A percentile compares a stretch with the other conserved stretches of the same genome.
These are phyloP conservation scores for Alviniconcha marisindica DNA, from an alignment of 1,140 invertebrate genomes.

Conservation along the genomic window DNA sequence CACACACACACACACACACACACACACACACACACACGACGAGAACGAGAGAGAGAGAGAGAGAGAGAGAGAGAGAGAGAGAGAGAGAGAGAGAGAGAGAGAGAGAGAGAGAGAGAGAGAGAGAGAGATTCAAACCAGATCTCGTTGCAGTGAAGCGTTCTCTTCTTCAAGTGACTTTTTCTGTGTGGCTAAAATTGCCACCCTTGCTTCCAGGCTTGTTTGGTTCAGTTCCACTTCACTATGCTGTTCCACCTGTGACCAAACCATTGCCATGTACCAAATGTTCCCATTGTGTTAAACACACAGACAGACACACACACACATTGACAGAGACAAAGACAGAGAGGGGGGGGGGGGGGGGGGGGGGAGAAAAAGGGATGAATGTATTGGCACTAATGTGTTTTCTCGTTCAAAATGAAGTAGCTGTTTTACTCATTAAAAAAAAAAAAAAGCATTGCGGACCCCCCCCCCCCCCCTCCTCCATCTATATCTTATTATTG, in stretches of 20 bases:
- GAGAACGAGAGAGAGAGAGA: constrained; percentile 7
- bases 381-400: not conserved
- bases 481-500: no score
- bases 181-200: not conserved
- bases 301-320: not conserved
- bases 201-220: not conserved
- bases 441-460: no score
- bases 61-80: not conserved
- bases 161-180: not conserved
- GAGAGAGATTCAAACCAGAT: not conserved
- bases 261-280: not conserved
- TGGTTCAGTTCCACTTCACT: no score
- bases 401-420: not conserved
- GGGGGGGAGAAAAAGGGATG: not conserved
- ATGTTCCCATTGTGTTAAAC: not conserved
- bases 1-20: not conserved
- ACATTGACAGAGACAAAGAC: not conserved
- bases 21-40: not conserved
- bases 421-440: not conserved
- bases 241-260: not conserved
- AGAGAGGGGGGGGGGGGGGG: no score
- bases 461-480: no score
- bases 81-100: not conserved
- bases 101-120: not conserved
- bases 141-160: not conserved